A percentile compares a stretch with the other conserved stretches of the same genome.
These are phyloP conservation scores for Anseranas semipalmata DNA, from an alignment of 2,113 vertebrate genomes.

Conservation along the genomic window DNA sequence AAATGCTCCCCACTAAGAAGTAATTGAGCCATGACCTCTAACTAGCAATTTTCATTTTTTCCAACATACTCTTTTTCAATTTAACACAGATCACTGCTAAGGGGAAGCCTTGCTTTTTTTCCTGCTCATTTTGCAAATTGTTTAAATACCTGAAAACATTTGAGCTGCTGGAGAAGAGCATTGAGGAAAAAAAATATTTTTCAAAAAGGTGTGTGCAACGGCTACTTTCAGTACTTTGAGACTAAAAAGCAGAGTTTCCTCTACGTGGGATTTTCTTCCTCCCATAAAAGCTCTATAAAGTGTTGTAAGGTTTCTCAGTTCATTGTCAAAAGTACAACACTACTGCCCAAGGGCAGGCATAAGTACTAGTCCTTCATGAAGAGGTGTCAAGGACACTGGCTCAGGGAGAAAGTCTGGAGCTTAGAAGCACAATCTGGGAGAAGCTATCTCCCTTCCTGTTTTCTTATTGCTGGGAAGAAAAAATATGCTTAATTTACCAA, in stretches of 20 bases:
- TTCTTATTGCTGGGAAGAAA: background rate
- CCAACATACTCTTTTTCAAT: background rate
- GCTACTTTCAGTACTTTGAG: background rate
- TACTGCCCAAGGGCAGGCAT: background rate
- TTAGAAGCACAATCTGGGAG: background rate
- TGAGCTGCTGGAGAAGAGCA: background rate
- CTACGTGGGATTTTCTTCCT: background rate
- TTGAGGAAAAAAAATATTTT: accelerated
- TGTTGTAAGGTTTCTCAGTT: background rate
- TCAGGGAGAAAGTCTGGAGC: background rate
- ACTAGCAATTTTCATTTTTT: constrained; percentile 31
- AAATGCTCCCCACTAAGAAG: constrained; percentile 11
- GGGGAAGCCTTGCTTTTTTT: background rate
- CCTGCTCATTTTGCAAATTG: background rate
- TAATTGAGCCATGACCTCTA: constrained; percentile 11
- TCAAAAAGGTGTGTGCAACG: background rate
- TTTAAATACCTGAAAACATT: background rate
- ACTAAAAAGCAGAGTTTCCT: background rate
- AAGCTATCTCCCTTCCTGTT: background rate
- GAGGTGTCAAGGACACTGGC: background rate
- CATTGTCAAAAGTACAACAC: background rate
- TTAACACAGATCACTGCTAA: background rate
- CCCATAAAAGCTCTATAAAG: background rate
- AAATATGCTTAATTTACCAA: background rate
- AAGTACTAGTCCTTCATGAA: background rate